Evolutionary conservation across 2,888 invertebrate genomes (phyloP).

Genomic region (Protula sp.): DNA sequence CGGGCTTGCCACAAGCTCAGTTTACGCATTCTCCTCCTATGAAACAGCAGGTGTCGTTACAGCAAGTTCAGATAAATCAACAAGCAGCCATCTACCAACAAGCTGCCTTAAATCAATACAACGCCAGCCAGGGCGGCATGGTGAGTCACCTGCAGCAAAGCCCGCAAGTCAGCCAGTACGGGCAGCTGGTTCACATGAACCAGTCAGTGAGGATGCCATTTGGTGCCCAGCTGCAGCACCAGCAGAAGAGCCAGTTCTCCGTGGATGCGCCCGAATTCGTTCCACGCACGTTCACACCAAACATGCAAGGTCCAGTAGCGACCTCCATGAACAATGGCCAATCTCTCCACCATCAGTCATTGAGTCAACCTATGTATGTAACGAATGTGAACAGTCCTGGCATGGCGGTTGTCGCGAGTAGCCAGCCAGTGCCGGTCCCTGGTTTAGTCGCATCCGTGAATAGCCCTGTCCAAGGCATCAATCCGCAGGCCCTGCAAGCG

Average conservation of each 20-base stretch:
- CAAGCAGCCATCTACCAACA: neutral
- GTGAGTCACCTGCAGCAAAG: neutral
- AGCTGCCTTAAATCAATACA: neutral
- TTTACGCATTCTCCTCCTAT: neutral
- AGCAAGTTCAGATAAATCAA: neutral
- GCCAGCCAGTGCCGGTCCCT: neutral
- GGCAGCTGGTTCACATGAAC: neutral
- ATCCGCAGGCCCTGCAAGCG: conserved; percentile 1
- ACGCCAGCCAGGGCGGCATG: neutral
- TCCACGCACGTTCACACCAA: conserved; percentile 10
- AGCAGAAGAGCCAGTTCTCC: conserved; percentile 12
- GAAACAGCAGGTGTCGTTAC: neutral
- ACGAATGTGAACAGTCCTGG: neutral
- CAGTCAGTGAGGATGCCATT: no score
- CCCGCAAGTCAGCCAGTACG: no score
- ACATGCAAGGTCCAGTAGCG: neutral
- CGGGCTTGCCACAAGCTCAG: neutral
- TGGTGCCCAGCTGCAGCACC: neutral
- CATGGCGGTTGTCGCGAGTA: neutral
- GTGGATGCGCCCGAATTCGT: conserved; percentile 26
- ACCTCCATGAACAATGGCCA: neutral
- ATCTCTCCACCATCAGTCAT: neutral
- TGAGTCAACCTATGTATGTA: neutral
- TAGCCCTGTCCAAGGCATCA: neutral
- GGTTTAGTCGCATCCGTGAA: no score